A percentile compares a stretch with the other conserved stretches of the same genome.
Evolutionary conservation across 2,888 invertebrate genomes (phyloP).

Genomic region (Dryobotodes eremita): DNA sequence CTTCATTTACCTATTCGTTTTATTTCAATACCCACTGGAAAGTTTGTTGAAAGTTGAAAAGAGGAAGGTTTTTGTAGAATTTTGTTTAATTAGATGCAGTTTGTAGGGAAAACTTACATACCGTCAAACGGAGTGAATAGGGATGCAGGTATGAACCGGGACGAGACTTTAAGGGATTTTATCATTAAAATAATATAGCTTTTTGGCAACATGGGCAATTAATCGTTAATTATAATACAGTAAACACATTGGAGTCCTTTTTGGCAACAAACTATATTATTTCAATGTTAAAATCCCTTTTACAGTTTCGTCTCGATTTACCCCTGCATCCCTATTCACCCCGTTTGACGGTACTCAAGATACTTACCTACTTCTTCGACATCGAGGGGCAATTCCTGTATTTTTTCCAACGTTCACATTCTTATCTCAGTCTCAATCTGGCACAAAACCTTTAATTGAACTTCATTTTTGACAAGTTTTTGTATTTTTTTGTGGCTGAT

Average conservation of each 20-base stretch:
- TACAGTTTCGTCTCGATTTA: no score
- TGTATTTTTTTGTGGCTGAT: neutral
- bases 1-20: slow-evolving; percentile 31
- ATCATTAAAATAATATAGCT: no score
- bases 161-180: no score
- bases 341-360: no score
- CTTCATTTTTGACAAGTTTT: neutral
- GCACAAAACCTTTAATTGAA: neutral
- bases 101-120: neutral
- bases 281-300: no score
- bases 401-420: neutral
- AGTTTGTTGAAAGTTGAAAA: slow-evolving; percentile 28
- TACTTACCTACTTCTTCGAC: neutral
- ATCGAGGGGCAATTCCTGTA: neutral
- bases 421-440: neutral
- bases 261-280: no score
- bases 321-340: no score
- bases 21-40: slow-evolving; percentile 33
- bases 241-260: no score
- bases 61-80: slow-evolving; percentile 10
- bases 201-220: no score
- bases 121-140: no score
- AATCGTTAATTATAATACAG: no score
- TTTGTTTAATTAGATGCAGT: slow-evolving; percentile 17
- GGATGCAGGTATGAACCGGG: no score